These are phyloP conservation scores for Peromyscus polionotus DNA, from an alignment of 2,113 vertebrate genomes.

Conservation along the genomic window DNA sequence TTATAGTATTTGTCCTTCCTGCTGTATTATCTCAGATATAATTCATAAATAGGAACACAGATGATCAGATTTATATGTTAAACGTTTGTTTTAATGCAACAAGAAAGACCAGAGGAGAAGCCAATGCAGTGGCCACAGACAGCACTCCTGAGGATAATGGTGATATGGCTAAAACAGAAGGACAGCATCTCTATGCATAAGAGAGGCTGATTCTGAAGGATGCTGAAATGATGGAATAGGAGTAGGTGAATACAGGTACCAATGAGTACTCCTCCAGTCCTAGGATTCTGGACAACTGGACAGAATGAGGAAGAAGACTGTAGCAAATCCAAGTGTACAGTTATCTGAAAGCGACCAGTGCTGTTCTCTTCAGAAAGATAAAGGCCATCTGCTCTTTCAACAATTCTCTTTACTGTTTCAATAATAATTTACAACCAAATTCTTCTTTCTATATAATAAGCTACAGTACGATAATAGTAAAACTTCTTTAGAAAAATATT, in stretches of 20 bases:
- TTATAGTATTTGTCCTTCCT: neutral
- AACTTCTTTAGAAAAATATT: conserved; percentile 9
- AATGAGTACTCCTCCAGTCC: neutral
- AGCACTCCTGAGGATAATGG: neutral
- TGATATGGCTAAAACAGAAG: neutral
- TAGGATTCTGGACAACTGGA: neutral
- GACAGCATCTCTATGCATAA: neutral
- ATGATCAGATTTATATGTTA: neutral
- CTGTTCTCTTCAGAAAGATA: neutral
- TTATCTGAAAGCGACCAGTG: neutral
- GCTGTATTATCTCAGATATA: neutral
- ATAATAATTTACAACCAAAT: neutral
- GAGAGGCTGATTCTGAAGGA: neutral
- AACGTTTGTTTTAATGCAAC: neutral
- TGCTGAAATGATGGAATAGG: neutral
- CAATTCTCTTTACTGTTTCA: neutral
- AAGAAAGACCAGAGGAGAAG: neutral
- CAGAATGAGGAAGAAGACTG: neutral
- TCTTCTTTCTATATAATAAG: neutral
- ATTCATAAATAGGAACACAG: neutral
- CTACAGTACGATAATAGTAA: neutral
- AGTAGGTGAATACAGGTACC: neutral
- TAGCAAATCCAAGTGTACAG: neutral
- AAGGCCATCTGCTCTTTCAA: neutral
- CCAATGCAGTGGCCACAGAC: neutral